Base-by-base conservation (phyloP, 2,797 vertebrate genomes). In the Emys orbicularis region DNA sequence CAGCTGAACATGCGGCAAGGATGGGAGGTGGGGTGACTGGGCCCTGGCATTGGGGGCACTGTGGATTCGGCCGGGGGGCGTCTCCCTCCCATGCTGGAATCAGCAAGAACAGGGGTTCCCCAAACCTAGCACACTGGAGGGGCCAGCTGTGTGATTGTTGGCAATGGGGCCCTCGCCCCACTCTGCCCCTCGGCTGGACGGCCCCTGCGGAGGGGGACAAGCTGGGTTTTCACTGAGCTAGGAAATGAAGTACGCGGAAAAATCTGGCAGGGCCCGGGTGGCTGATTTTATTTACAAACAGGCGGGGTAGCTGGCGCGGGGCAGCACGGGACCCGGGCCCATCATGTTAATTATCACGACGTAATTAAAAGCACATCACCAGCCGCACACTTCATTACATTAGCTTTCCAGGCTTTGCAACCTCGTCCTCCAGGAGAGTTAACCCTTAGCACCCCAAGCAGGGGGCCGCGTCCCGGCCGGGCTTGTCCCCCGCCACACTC, bases 291-390 rank as follows among this genome's bases (percentile, higher is more conserved):
- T 98, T 98, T 97, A 96, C 97, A 94, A 97, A 95, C 96, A 96
- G 92, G 83, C 12, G 2, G 85, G 90, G 12, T 37, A 93, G 95
- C 92, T 97, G 96, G 97, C 94, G 83, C 83, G 88, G 97, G 97
- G 92, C 96, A 97, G 94, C 88, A 94, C 47, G 34, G 95, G 95
- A 94, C 96, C 96, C 50, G 0, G 87, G 96, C 96, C 97, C 97
- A 95, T 97, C 96, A 97, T 98, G 97, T 98, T 98, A 98, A 98
- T 98, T 98, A 98, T 98, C 91, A 89, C 92, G 79, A 94, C 81
- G 93, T 98, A 98, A 98, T 98, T 98, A 98, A 98, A 98, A 98
- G 97, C 96, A 96, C 95, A 98, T 98, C 97, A 98, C 98, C 96
- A 97, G 96, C 96, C 97, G 97, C 97, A 96, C 97, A 97, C 96